These are phyloP conservation scores for Datnioides undecimradiatus DNA, from an alignment of 2,113 vertebrate species.

Conservation along the genomic window DNA sequence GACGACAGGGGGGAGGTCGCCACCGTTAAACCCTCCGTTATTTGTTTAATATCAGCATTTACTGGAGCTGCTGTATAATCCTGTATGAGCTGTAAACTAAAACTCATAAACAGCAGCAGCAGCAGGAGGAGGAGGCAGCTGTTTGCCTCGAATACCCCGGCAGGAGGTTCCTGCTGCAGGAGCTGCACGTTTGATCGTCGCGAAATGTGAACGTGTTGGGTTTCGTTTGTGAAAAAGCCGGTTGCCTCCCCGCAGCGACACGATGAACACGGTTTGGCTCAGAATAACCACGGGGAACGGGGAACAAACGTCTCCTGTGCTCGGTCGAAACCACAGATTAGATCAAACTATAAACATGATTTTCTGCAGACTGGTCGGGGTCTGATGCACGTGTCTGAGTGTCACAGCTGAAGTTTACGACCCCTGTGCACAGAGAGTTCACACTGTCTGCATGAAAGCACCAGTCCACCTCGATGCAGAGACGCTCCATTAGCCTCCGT, in stretches of 20 bases:
- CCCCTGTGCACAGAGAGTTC: no score
- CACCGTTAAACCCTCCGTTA: not conserved
- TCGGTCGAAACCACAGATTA: not conserved
- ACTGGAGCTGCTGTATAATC: constrained; percentile 31
- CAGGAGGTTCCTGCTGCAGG: not conserved
- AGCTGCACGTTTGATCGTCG: no score
- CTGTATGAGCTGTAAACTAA: constrained; percentile 38
- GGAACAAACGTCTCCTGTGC: not conserved
- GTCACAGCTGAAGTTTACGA: no score
- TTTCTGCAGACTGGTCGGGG: not conserved
- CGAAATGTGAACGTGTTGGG: not conserved
- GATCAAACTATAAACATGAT: not conserved
- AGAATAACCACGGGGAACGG: no score
- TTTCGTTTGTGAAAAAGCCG: not conserved
- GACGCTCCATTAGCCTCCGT: not conserved
- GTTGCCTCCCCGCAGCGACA: not conserved
- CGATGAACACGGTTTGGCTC: not conserved
- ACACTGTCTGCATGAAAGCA: no score
- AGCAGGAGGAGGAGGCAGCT: constrained; percentile 19
- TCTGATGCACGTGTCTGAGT: no score
- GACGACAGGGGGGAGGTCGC: no score
- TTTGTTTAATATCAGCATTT: constrained; percentile 36
- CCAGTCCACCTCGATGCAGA: not conserved
- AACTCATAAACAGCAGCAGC: constrained; percentile 33
- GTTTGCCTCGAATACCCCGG: not conserved